phyloP scores from a whole-genome alignment of 2,797 vertebrate genomes.

The Microctenopoma steveboyesi region DNA sequence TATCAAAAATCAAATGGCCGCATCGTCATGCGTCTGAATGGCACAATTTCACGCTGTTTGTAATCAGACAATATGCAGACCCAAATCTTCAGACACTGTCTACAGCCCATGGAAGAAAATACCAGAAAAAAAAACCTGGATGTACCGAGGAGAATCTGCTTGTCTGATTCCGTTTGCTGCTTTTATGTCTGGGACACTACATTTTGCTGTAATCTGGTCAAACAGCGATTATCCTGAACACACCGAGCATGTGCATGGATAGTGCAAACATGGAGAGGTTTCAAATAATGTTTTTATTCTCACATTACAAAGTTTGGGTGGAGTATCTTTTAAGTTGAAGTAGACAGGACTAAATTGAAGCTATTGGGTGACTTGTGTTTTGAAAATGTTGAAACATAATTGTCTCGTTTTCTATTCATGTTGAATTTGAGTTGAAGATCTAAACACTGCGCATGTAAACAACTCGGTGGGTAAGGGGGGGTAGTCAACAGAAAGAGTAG shows the following conservation, averaged over 20 bases:
- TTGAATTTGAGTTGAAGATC: constrained; percentile 9
- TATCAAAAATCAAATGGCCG: too few species aligned
- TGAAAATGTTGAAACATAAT: constrained; percentile 19
- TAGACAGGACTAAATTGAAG: constrained; percentile 6
- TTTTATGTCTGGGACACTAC: too few species aligned
- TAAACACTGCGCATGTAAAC: constrained; percentile 25
- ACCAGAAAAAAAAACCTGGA: too few species aligned
- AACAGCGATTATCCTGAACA: not conserved
- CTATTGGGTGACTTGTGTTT: constrained; percentile 11
- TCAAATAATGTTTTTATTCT: not conserved
- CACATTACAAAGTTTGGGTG: not conserved
- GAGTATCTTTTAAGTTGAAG: constrained; percentile 6
- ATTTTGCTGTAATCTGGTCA: not conserved
- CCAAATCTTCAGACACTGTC: too few species aligned
- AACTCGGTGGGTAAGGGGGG: not conserved
- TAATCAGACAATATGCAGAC: too few species aligned
- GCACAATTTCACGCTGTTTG: too few species aligned
- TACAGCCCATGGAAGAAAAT: too few species aligned
- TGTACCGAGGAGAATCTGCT: too few species aligned
- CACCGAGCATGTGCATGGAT: not conserved
- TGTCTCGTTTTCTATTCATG: constrained; percentile 25
- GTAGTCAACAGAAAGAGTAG: not conserved
- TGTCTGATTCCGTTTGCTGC: too few species aligned
- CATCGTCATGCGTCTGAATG: too few species aligned
- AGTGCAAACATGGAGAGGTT: not conserved